Evolutionary conservation across 1,140 invertebrate species (phyloP).

Genomic region (Dreissena polymorpha): DNA sequence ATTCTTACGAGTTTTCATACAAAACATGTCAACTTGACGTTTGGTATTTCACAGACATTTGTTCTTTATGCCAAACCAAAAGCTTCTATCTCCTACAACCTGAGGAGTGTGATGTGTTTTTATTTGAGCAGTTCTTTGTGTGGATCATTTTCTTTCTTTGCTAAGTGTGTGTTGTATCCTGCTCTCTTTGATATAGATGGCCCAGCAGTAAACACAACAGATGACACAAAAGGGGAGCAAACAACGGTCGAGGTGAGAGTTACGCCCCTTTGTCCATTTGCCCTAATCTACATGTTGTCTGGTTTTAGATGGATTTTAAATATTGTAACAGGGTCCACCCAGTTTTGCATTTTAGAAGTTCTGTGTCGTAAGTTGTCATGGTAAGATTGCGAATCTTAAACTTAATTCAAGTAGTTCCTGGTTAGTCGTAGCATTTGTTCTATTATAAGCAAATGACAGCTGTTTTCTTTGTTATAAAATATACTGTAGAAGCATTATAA

Average conservation of each 20-base stretch:
- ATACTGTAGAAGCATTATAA: conserved; percentile 1
- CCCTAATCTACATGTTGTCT: not conserved
- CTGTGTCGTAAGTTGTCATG: not conserved
- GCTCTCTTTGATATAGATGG: conserved; percentile 45
- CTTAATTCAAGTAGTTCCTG: not conserved
- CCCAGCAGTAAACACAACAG: conserved; percentile 43
- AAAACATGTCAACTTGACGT: too few relatives aligned
- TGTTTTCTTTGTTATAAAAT: not conserved
- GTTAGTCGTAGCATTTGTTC: conserved; percentile 5
- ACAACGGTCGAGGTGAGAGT: conserved; percentile 37
- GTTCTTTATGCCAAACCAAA: too few relatives aligned
- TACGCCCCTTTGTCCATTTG: not conserved
- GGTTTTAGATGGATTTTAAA: not conserved
- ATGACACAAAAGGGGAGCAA: conserved; percentile 45
- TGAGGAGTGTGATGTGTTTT: too few relatives aligned
- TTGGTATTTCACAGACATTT: too few relatives aligned
- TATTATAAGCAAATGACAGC: too few relatives aligned
- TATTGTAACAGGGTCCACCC: not conserved
- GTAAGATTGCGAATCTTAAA: not conserved
- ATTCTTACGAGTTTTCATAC: too few relatives aligned
- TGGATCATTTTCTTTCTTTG: too few relatives aligned
- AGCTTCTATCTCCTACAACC: too few relatives aligned
- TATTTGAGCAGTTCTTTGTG: too few relatives aligned
- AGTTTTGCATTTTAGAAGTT: not conserved
- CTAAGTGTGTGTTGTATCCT: conserved; percentile 40